These are phyloP conservation scores for Lithosia quadra DNA, from an alignment of 2,888 invertebrate genomes.

Conservation along the genomic window DNA sequence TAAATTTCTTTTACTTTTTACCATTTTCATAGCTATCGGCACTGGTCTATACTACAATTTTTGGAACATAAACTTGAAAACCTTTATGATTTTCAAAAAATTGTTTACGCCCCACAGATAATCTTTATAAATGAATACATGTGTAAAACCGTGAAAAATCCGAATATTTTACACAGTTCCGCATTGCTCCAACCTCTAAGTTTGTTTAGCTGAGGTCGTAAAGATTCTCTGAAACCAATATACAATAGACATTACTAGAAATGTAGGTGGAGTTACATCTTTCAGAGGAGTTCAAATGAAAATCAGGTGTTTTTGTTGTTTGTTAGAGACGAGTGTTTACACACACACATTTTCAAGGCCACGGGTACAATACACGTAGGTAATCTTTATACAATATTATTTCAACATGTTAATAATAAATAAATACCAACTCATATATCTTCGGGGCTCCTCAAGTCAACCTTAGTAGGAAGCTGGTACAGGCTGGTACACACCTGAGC, in stretches of 20 bases:
- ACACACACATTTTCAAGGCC: neutral
- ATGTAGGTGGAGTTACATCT: conserved; percentile 31
- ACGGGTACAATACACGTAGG: neutral
- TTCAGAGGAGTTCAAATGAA: conserved; percentile 22
- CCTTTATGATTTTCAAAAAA: neutral
- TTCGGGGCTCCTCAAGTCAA: too few relatives aligned
- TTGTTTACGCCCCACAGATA: conserved; percentile 30
- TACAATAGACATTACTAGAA: conserved; percentile 27
- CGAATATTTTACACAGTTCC: conserved; percentile 34
- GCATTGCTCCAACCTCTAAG: conserved; percentile 32
- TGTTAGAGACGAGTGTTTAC: conserved; percentile 17
- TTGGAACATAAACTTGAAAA: neutral
- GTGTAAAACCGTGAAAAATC: conserved; percentile 32
- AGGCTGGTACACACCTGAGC: too few relatives aligned
- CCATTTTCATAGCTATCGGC: too few relatives aligned
- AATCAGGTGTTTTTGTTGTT: conserved; percentile 16
- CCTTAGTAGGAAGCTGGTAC: too few relatives aligned
- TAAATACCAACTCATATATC: neutral
- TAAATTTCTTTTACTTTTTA: too few relatives aligned
- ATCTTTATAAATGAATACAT: conserved; percentile 34
- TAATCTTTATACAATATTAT: neutral
- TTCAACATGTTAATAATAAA: neutral
- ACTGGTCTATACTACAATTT: neutral
- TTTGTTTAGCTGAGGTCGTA: conserved; percentile 27
- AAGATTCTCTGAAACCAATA: conserved; percentile 30